These are phyloP conservation scores for Potamilus streckersoni DNA, from an alignment of 1,140 invertebrate species.

Conservation along the genomic window DNA sequence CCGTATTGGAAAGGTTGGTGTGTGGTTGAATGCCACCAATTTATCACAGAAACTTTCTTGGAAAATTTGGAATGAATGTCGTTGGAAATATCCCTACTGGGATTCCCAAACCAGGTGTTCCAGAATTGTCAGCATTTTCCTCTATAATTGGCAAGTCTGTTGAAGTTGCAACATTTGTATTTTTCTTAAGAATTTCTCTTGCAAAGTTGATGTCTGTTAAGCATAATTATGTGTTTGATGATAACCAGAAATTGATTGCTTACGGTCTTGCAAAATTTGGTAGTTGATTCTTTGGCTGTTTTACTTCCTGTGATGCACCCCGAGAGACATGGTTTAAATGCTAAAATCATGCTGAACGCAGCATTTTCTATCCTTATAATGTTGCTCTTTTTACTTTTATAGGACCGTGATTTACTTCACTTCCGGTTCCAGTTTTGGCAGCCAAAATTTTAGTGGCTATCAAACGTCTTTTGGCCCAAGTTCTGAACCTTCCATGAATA, in stretches of 20 bases:
- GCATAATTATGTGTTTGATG: constrained; percentile 62
- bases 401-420: constrained; percentile 56
- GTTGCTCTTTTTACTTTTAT: constrained; percentile 69
- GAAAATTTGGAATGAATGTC: constrained; percentile 73
- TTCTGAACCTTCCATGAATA: constrained; percentile 65
- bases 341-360: constrained; percentile 30
- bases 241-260: constrained; percentile 69
- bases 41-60: too few relatives aligned
- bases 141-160: constrained; percentile 45
- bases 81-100: constrained; percentile 84
- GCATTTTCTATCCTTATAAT: constrained; percentile 66
- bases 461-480: constrained; percentile 87
- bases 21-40: too few relatives aligned
- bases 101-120: constrained; percentile 2
- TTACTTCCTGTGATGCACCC: constrained; percentile 80
- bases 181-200: constrained; percentile 60
- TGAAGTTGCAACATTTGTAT: constrained; percentile 54
- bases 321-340: constrained; percentile 76
- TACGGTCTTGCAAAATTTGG: constrained; percentile 67
- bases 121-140: constrained; percentile 3
- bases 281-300: constrained; percentile 69
- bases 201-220: constrained; percentile 66
- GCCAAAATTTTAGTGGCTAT: constrained; percentile 90
- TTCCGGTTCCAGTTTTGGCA: constrained; percentile 78
- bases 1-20: too few relatives aligned